Evolutionary conservation across 2,113 vertebrate genomes (phyloP).

Genomic region (Tupaia chinensis): DNA sequence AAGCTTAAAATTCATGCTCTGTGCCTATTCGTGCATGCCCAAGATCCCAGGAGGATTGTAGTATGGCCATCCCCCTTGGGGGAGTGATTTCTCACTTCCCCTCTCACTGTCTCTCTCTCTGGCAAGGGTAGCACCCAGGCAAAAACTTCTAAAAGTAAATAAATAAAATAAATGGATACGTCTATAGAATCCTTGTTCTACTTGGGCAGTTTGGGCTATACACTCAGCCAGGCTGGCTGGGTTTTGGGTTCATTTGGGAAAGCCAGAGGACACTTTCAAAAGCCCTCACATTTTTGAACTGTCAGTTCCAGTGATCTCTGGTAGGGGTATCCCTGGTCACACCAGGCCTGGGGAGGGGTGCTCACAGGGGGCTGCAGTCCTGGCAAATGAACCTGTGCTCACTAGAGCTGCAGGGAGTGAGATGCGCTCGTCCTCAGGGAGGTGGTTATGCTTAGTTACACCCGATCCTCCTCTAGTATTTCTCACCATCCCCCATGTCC

Average conservation of each 20-base stretch:
- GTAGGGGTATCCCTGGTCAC: no score
- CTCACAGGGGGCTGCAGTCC: fast-evolving
- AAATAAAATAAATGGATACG: not conserved
- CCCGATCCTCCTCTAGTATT: not conserved
- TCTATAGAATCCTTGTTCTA: not conserved
- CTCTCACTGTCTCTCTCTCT: no score
- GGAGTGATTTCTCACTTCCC: no score
- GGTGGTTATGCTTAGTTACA: no score
- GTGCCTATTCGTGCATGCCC: no score
- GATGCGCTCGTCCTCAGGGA: not conserved
- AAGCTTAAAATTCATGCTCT: no score
- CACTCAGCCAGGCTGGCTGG: not conserved
- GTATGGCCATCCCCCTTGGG: no score
- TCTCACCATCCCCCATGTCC: not conserved
- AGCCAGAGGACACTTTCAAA: not conserved
- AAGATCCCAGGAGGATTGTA: no score
- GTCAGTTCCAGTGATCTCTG: not conserved
- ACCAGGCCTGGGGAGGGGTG: not conserved
- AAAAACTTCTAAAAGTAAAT: no score
- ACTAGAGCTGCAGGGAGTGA: not conserved
- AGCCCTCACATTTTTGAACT: not conserved
- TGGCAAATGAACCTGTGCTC: fast-evolving
- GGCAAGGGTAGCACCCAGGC: no score
- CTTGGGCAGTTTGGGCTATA: not conserved
- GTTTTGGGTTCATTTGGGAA: not conserved